These are phyloP conservation scores for Troides helena DNA, from an alignment of 2,888 invertebrate species.

Conservation along the genomic window DNA sequence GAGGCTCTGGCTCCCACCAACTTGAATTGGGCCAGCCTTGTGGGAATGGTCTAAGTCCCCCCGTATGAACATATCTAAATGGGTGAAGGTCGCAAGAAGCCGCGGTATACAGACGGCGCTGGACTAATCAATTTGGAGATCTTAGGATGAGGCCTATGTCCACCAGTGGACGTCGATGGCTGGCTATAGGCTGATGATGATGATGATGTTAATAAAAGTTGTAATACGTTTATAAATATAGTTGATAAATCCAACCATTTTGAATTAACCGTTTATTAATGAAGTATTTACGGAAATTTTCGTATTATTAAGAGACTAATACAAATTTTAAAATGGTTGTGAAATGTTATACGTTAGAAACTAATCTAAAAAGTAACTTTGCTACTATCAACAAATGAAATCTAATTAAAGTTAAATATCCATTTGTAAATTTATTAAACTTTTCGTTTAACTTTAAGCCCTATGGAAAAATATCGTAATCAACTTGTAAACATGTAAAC, in stretches of 20 bases:
- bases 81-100: too few relatives aligned
- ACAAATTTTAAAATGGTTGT: neutral
- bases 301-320: too few relatives aligned
- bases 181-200: too few relatives aligned
- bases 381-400: neutral
- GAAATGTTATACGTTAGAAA: neutral
- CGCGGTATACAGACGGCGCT: too few relatives aligned
- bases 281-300: neutral
- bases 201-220: neutral
- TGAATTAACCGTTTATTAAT: neutral
- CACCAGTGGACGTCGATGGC: too few relatives aligned
- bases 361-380: neutral
- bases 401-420: neutral
- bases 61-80: too few relatives aligned
- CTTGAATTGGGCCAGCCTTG: too few relatives aligned
- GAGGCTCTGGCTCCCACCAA: too few relatives aligned
- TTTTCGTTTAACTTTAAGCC: conserved; percentile 45
- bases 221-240: neutral
- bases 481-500: conserved; percentile 74
- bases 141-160: too few relatives aligned
- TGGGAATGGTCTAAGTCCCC: too few relatives aligned
- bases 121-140: too few relatives aligned
- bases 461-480: conserved; percentile 69
- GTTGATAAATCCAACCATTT: neutral
- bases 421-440: conserved; percentile 1